phyloP scores from a whole-genome alignment of 2,797 vertebrate genomes.

The Artibeus lituratus region DNA sequence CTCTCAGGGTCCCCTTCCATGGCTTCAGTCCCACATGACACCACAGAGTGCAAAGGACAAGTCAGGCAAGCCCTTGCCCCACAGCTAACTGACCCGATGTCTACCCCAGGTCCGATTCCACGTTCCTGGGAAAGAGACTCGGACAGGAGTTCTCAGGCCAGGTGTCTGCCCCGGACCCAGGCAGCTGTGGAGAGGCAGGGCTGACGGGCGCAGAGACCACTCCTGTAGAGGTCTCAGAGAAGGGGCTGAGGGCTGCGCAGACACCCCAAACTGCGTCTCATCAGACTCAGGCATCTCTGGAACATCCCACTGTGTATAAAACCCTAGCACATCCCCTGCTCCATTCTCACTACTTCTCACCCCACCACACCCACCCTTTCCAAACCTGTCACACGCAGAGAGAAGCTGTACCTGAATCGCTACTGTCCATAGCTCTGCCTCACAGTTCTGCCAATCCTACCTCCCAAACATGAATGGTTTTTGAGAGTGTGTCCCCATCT shows the following conservation, averaged over 20 bases:
- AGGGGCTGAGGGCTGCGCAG: neutral
- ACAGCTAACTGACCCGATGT: neutral
- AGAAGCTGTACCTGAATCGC: neutral
- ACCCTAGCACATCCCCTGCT: neutral
- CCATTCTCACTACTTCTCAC: neutral
- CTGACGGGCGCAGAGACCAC: neutral
- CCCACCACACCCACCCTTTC: neutral
- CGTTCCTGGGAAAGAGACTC: neutral
- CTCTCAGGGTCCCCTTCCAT: neutral
- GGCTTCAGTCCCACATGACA: neutral
- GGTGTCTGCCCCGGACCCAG: neutral
- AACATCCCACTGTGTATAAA: no score
- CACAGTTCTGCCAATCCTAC: neutral
- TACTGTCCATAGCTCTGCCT: neutral
- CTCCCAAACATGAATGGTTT: neutral
- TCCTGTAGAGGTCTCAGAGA: neutral
- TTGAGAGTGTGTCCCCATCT: neutral
- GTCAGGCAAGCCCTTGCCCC: neutral
- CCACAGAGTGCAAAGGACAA: neutral
- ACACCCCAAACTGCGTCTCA: neutral
- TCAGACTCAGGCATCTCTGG: neutral
- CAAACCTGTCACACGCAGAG: accelerated
- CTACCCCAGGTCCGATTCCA: neutral
- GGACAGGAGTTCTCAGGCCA: neutral
- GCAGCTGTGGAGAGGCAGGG: neutral